A percentile compares a stretch with the other conserved stretches of the same genome.
Evolutionary conservation across 1,140 invertebrate genomes (phyloP).

Genomic region (Eurosta solidaginis): DNA sequence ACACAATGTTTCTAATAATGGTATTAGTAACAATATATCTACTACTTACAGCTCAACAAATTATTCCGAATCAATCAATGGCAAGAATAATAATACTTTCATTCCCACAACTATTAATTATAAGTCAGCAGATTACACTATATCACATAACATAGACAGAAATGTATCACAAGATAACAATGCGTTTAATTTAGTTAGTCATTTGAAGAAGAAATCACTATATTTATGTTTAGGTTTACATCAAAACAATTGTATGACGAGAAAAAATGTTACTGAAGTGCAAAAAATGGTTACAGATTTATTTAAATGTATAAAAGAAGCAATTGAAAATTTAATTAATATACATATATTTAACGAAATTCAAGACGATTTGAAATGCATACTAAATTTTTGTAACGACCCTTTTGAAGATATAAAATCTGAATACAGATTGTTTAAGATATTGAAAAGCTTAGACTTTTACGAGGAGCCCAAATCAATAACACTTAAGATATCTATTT

Average conservation of each 20-base stretch:
- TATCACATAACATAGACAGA: background rate
- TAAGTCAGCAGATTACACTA: too few species aligned
- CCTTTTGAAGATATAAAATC: background rate
- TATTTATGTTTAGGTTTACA: background rate
- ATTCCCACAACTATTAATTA: too few species aligned
- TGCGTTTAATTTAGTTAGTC: background rate
- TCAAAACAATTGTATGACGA: background rate
- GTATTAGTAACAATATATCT: too few species aligned
- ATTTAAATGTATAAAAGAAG: background rate
- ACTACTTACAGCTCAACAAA: background rate
- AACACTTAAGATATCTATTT: background rate
- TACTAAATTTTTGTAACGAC: background rate
- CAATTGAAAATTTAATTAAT: background rate
- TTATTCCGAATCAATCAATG: background rate
- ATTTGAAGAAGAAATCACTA: background rate
- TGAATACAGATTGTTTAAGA: conserved; percentile 1
- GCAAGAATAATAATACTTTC: background rate
- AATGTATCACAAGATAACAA: background rate
- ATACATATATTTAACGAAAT: background rate
- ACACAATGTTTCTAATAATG: background rate
- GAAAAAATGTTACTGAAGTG: background rate
- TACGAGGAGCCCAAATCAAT: background rate
- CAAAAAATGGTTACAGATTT: conserved; percentile 1
- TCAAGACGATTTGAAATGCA: background rate
- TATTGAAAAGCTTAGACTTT: background rate